These are phyloP conservation scores for Dipus sagitta DNA, from an alignment of 2,797 vertebrate species.

Conservation along the genomic window DNA sequence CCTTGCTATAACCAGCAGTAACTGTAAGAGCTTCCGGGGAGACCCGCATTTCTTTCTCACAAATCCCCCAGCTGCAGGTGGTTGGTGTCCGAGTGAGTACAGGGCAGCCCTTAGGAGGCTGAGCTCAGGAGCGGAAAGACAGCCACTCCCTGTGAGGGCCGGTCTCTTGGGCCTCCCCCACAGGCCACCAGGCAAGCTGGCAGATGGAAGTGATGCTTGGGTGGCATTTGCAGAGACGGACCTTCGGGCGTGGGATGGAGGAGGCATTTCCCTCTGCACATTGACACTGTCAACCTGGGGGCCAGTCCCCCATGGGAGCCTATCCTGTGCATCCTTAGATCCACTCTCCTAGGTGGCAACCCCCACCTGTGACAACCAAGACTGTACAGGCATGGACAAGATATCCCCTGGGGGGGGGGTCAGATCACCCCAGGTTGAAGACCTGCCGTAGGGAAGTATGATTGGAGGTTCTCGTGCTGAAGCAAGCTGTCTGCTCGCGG, in stretches of 20 bases:
- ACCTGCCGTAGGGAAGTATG: not conserved
- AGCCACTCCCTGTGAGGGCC: not conserved
- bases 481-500: not conserved
- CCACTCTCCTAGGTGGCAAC: not conserved
- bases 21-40: accelerated
- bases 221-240: not conserved
- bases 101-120: not conserved
- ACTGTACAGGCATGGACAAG: not conserved
- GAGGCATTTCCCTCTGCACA: not conserved
- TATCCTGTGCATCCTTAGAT: too few relatives aligned
- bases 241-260: not conserved
- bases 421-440: not conserved
- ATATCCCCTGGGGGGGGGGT: not conserved
- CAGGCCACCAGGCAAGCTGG: not conserved
- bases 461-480: not conserved
- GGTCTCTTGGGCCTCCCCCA: too few relatives aligned
- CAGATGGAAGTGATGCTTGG: not conserved
- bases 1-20: not conserved
- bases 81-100: not conserved
- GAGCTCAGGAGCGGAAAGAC: too few relatives aligned
- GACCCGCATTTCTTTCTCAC: not conserved
- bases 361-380: not conserved
- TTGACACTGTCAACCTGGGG: accelerated
- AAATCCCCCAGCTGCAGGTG: accelerated
- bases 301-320: not conserved